phyloP scores from a whole-genome alignment of 2,888 invertebrate genomes.

The Apamea sordens region DNA sequence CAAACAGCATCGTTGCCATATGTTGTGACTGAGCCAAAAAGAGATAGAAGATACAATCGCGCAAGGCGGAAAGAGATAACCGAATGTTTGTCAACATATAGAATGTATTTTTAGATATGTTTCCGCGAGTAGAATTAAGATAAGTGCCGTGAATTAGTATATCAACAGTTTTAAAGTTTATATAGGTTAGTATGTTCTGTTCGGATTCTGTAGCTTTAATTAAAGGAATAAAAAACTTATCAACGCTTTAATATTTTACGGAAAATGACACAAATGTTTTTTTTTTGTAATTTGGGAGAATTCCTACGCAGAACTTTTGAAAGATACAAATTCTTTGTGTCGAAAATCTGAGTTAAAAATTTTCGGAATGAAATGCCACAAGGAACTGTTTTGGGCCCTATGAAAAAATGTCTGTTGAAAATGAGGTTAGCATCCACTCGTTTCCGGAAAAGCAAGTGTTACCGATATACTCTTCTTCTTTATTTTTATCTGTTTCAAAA shows the following conservation, averaged over 20 bases:
- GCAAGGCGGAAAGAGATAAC: conserved; percentile 39
- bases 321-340: background rate
- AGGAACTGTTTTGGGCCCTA: conserved; percentile 4
- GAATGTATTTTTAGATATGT: conserved; percentile 52
- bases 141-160: conserved; percentile 45
- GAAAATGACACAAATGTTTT: background rate
- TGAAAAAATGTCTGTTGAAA: background rate
- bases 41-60: conserved; percentile 10
- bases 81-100: conserved; percentile 59
- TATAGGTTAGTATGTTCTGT: conserved; percentile 56
- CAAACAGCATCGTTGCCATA: conserved; percentile 2
- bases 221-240: conserved; percentile 9
- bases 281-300: background rate
- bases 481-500: background rate
- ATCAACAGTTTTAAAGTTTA: conserved; percentile 34
- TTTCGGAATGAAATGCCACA: background rate
- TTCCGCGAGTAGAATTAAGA: conserved; percentile 54
- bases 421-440: background rate
- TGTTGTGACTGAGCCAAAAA: conserved; percentile 43
- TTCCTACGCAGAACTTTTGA: background rate
- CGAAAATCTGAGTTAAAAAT: too few species aligned
- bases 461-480: background rate
- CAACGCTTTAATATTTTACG: background rate
- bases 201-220: background rate
- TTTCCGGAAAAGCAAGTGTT: background rate